phyloP scores from a whole-genome alignment of 2,797 vertebrate species.

The Bovichtus diacanthus region DNA sequence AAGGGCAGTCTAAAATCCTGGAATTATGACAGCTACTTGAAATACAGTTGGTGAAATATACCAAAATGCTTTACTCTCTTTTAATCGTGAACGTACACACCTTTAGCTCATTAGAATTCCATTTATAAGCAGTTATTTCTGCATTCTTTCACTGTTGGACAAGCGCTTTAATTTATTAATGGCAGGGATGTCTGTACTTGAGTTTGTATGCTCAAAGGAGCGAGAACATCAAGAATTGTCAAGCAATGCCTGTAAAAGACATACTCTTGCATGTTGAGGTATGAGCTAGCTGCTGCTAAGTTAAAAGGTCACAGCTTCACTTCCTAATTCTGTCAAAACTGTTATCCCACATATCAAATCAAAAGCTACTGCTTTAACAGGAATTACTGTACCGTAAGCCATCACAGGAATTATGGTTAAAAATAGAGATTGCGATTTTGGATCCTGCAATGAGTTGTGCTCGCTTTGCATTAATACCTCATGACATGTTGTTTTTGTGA shows the following conservation, averaged over 20 bases:
- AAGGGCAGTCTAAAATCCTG: background rate
- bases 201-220: slow-evolving; percentile 60
- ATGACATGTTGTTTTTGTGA: slow-evolving; percentile 65
- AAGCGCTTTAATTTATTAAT: slow-evolving; percentile 42
- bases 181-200: slow-evolving; percentile 38
- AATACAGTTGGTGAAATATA: slow-evolving; percentile 36
- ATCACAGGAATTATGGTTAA: slow-evolving; percentile 50
- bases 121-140: slow-evolving; percentile 28
- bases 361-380: slow-evolving; percentile 52
- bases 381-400: slow-evolving; percentile 38
- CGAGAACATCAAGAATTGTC: slow-evolving; percentile 47
- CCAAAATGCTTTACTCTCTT: slow-evolving; percentile 1
- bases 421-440: slow-evolving; percentile 63
- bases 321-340: slow-evolving; percentile 67
- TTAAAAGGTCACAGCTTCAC: slow-evolving; percentile 65
- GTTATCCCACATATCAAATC: slow-evolving; percentile 56
- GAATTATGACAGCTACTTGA: slow-evolving; percentile 30
- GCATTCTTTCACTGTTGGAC: slow-evolving; percentile 26
- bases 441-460: slow-evolving; percentile 37
- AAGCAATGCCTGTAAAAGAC: slow-evolving; percentile 43
- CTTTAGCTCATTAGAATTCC: slow-evolving; percentile 48
- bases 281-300: slow-evolving; percentile 42
- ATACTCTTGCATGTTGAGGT: slow-evolving; percentile 43
- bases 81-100: slow-evolving; percentile 4
- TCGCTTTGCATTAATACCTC: slow-evolving; percentile 65